phyloP scores from a whole-genome alignment of 2,113 vertebrate species.

The Varanus komodoensis region DNA sequence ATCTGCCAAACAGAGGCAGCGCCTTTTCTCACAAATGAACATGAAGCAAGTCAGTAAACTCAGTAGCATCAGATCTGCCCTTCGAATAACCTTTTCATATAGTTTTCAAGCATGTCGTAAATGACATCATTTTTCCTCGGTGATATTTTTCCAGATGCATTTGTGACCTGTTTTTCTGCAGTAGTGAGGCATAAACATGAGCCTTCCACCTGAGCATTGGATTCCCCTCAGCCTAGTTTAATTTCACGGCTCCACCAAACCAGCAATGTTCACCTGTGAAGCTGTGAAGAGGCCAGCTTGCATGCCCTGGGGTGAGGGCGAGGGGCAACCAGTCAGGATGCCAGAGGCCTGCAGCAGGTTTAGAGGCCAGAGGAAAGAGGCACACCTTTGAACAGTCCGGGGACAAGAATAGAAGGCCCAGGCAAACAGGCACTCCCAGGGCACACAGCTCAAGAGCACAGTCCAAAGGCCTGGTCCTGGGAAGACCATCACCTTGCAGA shows the following conservation, averaged over 20 bases:
- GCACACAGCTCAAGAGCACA: too few species aligned
- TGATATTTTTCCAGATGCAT: not conserved
- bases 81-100: not conserved
- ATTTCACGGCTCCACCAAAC: not conserved
- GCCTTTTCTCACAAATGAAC: not conserved
- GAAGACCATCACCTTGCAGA: too few species aligned
- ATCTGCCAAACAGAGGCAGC: not conserved
- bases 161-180: not conserved
- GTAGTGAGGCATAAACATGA: not conserved
- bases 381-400: too few species aligned
- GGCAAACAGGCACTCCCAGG: too few species aligned
- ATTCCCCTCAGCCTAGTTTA: not conserved
- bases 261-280: not conserved
- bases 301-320: too few species aligned
- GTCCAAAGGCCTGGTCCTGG: too few species aligned
- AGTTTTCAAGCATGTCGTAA: not conserved
- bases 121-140: not conserved
- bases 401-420: too few species aligned
- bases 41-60: not conserved
- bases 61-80: not conserved
- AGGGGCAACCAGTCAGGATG: too few species aligned
- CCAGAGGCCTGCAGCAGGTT: too few species aligned
- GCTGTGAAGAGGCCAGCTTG: not conserved
- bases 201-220: not conserved
- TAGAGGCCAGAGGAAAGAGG: too few species aligned